Evolutionary conservation across 2,113 vertebrate genomes (phyloP), one percentile per base, ranked within the genome.

Genomic region (Oxygymnocypris stewartii): DNA sequence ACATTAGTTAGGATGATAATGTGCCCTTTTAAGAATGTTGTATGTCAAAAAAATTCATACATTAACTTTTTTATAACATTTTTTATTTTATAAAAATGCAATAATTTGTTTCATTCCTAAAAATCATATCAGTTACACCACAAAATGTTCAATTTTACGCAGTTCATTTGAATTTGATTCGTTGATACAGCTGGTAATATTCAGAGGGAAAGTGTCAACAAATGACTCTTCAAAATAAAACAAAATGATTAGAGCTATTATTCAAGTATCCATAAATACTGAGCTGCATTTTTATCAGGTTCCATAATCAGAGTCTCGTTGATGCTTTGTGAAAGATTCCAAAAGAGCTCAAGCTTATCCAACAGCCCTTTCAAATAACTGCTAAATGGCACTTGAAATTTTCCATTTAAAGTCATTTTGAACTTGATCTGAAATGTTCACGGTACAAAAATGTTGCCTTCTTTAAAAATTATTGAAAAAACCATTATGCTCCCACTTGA

Each of bases 371-470:
- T 31, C 31, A 37, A 35, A 18, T 6, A 69, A 69, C 28, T 69
- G 65, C 65, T 69, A 18, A 37, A 35, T 69, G 14, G 35, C 65
- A 35, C 25, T 67, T 16, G 10, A 3, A n/a, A 12, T 63, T 67
- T 69, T 31, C 65, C 28, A 69, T 69, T 69, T 69, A 37, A n/a
- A 65, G 11, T 65, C 1, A 65, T 28, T 65, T 65, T 65, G 61
- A 65, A 69, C 67, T 69, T 35, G 14, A 69, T 69, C 67, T 69
- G 67, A 69, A 69, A 69, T 69, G 16, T 18, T 69, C 67, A 69
- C 14, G 1, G 67, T 37, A 69, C 14, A 69, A 69, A 14, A 69
- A 69, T 69, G 31, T 1, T 16, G 16, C 31, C 14, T 69, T 69
- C 14, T 37, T 2, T 69, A 14, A 37, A 2, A 69, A 59, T n/a